phyloP scores from a whole-genome alignment of 1,140 invertebrate genomes.

The Drosophila albomicans region DNA sequence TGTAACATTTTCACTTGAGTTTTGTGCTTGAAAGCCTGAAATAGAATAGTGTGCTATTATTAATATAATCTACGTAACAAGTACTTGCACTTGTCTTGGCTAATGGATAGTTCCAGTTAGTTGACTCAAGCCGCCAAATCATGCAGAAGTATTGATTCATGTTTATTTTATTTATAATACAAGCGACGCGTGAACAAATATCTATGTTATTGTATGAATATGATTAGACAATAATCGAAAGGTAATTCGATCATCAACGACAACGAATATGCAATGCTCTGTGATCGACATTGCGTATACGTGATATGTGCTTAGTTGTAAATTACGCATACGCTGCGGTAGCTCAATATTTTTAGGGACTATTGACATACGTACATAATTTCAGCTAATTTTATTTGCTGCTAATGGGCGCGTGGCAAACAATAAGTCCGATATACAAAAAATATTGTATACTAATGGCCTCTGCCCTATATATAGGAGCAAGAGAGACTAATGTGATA shows the following conservation, averaged over 20 bases:
- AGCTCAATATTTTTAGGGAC: constrained; percentile 30
- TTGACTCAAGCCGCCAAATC: neutral
- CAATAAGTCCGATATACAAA: constrained; percentile 20
- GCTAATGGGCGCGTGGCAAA: constrained; percentile 28
- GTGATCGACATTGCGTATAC: neutral
- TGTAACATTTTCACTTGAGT: too few relatives aligned
- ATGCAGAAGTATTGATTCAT: constrained; percentile 1
- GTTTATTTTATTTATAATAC: constrained; percentile 12
- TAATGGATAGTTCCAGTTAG: too few relatives aligned
- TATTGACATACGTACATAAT: constrained; percentile 50
- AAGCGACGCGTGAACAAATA: neutral
- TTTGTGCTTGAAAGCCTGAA: too few relatives aligned
- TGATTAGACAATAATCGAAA: neutral
- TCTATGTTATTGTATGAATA: neutral
- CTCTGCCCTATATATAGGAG: neutral
- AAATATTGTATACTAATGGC: neutral
- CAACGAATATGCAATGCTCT: neutral
- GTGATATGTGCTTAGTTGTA: neutral
- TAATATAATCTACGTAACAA: too few relatives aligned
- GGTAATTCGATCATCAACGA: neutral
- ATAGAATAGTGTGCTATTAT: too few relatives aligned
- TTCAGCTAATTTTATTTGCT: constrained; percentile 18
- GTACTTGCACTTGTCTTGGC: too few relatives aligned
- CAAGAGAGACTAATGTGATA: constrained; percentile 1
- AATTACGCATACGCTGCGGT: too few relatives aligned